phyloP scores from a whole-genome alignment of 2,113 vertebrate genomes.

The Turdus rufiventris region DNA sequence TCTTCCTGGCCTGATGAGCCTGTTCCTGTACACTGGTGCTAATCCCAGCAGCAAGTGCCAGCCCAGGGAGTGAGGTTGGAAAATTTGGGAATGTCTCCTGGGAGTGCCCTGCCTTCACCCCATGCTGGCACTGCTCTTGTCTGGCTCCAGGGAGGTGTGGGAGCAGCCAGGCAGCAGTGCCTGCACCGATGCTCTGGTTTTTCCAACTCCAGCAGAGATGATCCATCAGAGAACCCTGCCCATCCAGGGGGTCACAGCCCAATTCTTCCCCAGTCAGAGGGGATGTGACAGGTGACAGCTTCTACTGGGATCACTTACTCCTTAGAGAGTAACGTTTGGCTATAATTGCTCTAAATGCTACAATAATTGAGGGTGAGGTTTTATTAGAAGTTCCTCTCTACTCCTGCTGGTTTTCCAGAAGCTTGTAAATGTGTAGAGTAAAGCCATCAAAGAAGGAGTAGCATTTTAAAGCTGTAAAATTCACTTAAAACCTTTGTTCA shows the following conservation, averaged over 20 bases:
- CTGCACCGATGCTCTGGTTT: background rate
- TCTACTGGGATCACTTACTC: background rate
- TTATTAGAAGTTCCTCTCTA: background rate
- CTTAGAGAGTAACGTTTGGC: background rate
- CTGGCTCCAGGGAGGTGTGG: background rate
- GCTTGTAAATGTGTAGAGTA: background rate
- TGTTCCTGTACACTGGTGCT: background rate
- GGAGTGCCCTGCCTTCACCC: background rate
- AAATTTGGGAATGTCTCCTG: background rate
- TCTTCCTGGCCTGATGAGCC: background rate
- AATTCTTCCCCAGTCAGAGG: background rate
- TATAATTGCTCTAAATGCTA: background rate
- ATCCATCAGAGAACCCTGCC: background rate
- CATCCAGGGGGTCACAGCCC: background rate
- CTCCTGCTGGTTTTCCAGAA: background rate
- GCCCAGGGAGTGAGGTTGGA: background rate
- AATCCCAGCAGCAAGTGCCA: background rate
- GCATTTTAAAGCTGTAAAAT: background rate
- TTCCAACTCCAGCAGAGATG: background rate
- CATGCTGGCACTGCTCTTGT: background rate
- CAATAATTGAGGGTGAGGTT: background rate
- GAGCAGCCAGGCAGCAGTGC: background rate
- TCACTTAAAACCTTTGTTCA: background rate
- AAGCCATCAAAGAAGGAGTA: background rate
- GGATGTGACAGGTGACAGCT: background rate